These are phyloP conservation scores for Clusia tigrina DNA, from an alignment of 2,888 invertebrate species.

Conservation along the genomic window DNA sequence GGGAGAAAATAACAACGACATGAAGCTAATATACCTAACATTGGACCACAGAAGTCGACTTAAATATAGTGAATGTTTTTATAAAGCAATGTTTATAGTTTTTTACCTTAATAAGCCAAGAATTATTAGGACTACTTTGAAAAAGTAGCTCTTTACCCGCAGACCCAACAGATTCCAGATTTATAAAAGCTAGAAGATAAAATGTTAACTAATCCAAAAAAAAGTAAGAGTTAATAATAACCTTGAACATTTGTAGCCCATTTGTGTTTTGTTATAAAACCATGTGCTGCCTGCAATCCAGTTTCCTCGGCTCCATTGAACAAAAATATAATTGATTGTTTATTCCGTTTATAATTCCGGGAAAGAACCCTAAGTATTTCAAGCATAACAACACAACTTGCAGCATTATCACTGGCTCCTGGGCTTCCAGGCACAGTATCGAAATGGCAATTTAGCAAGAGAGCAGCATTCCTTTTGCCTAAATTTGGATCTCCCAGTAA, in stretches of 20 bases:
- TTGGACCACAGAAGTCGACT: too few species aligned
- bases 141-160: slow-evolving; percentile 88
- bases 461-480: slow-evolving; percentile 66
- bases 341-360: slow-evolving; percentile 62
- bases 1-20: too few species aligned
- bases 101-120: slow-evolving; percentile 70
- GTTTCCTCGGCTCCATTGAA: slow-evolving; percentile 81
- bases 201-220: not conserved
- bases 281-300: slow-evolving; percentile 78
- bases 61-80: not conserved
- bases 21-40: too few species aligned
- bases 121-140: slow-evolving; percentile 81
- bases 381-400: slow-evolving; percentile 71
- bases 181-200: slow-evolving; percentile 72
- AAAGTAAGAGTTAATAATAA: slow-evolving; percentile 19
- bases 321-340: slow-evolving; percentile 72
- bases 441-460: slow-evolving; percentile 91
- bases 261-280: slow-evolving; percentile 87
- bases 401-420: slow-evolving; percentile 65
- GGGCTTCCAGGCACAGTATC: slow-evolving; percentile 89
- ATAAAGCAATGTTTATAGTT: not conserved
- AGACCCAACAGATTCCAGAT: slow-evolving; percentile 88
- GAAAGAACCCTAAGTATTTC: slow-evolving; percentile 71
- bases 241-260: slow-evolving; percentile 75
- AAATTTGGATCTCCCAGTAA: slow-evolving; percentile 67